phyloP scores from a whole-genome alignment of 1,140 invertebrate species.

The Paraescarpia echinospica region DNA sequence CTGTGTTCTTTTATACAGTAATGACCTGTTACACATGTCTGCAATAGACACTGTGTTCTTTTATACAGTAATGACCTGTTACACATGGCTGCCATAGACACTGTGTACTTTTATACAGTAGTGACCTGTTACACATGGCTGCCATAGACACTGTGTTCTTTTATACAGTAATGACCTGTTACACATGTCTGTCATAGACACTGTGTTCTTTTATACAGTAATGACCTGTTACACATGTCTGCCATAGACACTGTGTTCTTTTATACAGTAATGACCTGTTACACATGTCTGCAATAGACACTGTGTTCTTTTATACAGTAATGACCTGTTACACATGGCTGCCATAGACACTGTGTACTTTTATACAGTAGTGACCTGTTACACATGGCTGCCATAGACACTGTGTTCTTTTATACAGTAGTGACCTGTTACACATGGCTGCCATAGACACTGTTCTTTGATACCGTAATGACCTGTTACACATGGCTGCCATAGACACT shows the following conservation, averaged over 20 bases:
- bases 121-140: not conserved
- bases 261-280: conserved; percentile 60
- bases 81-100: not conserved
- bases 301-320: conserved; percentile 60
- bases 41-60: not conserved
- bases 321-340: too few relatives aligned
- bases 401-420: conserved; percentile 60
- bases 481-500: not conserved
- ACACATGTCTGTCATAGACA: not conserved
- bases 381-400: not conserved
- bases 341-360: too few relatives aligned
- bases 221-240: not conserved
- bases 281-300: not conserved
- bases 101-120: conserved; percentile 60
- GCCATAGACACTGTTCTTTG: too few relatives aligned
- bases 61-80: conserved; percentile 60
- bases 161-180: conserved; percentile 60
- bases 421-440: too few relatives aligned
- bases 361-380: too few relatives aligned
- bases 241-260: not conserved
- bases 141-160: not conserved
- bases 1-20: conserved; percentile 60
- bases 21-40: not conserved
- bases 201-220: conserved; percentile 60
- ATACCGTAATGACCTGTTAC: too few relatives aligned